Base-by-base conservation (phyloP, 1,140 invertebrate genomes). In the Psilanteris sp. region DNA sequence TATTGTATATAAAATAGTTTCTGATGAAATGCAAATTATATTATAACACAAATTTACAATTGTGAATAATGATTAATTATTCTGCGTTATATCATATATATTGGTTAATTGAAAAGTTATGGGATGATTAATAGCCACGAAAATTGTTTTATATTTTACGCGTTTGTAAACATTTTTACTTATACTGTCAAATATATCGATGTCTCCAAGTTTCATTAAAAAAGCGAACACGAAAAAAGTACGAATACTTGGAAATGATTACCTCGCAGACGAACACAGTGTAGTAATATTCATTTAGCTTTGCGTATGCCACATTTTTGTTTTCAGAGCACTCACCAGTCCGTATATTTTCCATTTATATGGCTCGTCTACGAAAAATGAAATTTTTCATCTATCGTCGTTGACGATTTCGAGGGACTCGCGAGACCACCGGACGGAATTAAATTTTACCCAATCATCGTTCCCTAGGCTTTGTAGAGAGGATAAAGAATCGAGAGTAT, bases 291-390 rank as follows among this genome's bases (percentile, higher is more conserved):
- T 75, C 62, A 68, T 57, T 75, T 68, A 20, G 29, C 62, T 68
- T 75, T 62, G 39, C 62, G 41, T 50, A 50, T 48, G 72, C 55
- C 39, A 68, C 37, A 68, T 68, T 75, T 64, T 64, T 75, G 72
- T 75, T 68, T 75, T 68, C 72, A 27, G 57, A 68, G 72, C 62
- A 75, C 72, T 75, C 72, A 66, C 8, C 57, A 50, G 57, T 50
- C 39, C 57, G 72, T 57, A 66, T 57, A 75, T 70, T 76, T 76
- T 76, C 57, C 64, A 70, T 76, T 76, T 70, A 57, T 68, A 70
- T 64, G 50, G 14, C 64, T 76, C 27, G 50, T 68, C 72, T 68
- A 64, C 41, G 50, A 64, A 68, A 75, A 77, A 77, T 71, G 61
- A 71, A 71, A 77, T 61, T 71, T 54, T 71, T 71, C 66, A 66